Evolutionary conservation across 2,797 vertebrate species (phyloP).

Genomic region (Coranthus polyacanthus): DNA sequence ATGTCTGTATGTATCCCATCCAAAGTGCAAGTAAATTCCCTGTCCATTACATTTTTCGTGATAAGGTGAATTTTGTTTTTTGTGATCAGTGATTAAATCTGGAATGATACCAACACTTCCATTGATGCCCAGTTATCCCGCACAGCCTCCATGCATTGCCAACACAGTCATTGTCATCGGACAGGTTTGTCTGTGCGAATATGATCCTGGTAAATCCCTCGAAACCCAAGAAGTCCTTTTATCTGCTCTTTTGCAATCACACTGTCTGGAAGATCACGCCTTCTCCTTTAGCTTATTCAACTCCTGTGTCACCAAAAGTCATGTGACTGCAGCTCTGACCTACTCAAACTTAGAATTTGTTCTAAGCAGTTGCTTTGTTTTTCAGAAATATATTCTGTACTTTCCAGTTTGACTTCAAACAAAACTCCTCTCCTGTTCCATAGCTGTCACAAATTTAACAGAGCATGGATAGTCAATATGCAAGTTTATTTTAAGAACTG

Average conservation of each 20-base stretch:
- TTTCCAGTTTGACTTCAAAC: constrained; percentile 28
- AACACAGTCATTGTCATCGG: constrained; percentile 49
- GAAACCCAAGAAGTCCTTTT: constrained; percentile 70
- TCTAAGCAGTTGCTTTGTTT: constrained; percentile 18
- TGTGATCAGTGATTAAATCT: constrained; percentile 60
- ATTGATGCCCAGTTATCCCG: constrained; percentile 46
- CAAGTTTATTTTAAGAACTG: constrained; percentile 92
- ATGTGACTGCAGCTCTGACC: constrained; percentile 20
- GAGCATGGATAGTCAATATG: constrained; percentile 60
- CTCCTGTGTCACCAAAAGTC: constrained; percentile 12
- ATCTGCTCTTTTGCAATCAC: constrained; percentile 44
- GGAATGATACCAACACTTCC: constrained; percentile 51
- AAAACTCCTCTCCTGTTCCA: constrained; percentile 29
- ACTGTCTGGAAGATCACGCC: constrained; percentile 40
- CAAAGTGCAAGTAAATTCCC: too few relatives aligned
- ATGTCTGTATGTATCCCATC: too few relatives aligned
- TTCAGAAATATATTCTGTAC: too few relatives aligned
- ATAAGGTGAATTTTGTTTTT: constrained; percentile 55
- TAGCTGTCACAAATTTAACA: constrained; percentile 28
- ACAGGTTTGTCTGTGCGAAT: constrained; percentile 58
- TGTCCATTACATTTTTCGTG: neutral
- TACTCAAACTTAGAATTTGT: constrained; percentile 1
- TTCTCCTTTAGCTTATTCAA: constrained; percentile 24
- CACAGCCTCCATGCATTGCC: constrained; percentile 23
- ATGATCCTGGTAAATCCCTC: constrained; percentile 71